Conservation (phyloP, 2,888 invertebrate species). For the Baccha elongata region DNA sequence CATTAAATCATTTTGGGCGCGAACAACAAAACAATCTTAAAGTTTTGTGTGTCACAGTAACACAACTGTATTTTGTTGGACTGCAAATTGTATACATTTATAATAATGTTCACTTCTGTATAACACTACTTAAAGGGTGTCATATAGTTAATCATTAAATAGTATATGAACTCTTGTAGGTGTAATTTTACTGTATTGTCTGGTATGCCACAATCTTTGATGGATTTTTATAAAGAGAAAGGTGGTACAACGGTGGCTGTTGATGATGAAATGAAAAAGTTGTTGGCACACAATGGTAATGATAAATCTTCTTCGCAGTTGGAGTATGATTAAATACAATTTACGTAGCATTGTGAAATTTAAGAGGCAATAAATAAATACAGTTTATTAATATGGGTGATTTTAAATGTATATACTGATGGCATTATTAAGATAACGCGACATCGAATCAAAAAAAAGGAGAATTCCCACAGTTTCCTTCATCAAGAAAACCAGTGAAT, state of each 20-base stretch:
- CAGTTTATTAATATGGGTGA: background rate
- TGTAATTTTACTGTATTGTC: conserved; percentile 34
- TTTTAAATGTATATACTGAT: too few relatives aligned
- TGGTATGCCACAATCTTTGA: conserved; percentile 34
- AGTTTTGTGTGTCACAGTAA: background rate
- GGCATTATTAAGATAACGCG: too few relatives aligned
- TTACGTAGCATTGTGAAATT: conserved; percentile 6
- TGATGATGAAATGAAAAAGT: conserved; percentile 14
- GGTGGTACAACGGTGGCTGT: background rate
- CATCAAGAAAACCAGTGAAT: conserved; percentile 26
- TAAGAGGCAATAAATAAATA: background rate
- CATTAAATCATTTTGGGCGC: conserved; percentile 35
- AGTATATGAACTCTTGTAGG: conserved; percentile 21
- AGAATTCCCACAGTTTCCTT: too few relatives aligned
- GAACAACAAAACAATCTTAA: conserved; percentile 20
- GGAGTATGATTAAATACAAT: conserved; percentile 3
- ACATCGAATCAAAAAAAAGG: background rate
- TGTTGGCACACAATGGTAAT: background rate
- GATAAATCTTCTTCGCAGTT: conserved; percentile 6
- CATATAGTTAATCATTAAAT: conserved; percentile 57
- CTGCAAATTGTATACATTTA: conserved; percentile 13
- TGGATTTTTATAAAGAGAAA: conserved; percentile 39
- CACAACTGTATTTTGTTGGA: background rate
- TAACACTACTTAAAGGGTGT: conserved; percentile 56
- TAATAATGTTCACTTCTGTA: conserved; percentile 4